These are phyloP conservation scores for Caligus rogercresseyi DNA, from an alignment of 1,140 invertebrate genomes.

Conservation along the genomic window DNA sequence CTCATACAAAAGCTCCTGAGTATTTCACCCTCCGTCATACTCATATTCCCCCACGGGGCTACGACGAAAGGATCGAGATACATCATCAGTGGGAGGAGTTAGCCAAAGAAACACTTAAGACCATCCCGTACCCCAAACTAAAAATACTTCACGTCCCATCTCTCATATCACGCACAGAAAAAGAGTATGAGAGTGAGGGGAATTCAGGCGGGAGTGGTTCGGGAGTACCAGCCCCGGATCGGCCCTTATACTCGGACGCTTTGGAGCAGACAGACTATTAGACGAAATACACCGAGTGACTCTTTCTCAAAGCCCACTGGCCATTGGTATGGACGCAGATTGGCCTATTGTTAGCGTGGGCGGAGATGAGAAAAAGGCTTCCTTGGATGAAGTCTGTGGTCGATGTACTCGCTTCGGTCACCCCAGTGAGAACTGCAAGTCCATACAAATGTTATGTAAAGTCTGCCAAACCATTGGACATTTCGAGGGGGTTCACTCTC, in stretches of 20 bases:
- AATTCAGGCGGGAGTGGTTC: neutral
- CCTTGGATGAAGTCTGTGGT: neutral
- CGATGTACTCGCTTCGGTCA: neutral
- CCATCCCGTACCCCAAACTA: neutral
- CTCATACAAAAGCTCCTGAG: neutral
- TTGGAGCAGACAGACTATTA: neutral
- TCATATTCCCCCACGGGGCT: neutral
- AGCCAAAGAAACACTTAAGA: neutral
- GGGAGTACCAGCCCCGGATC: neutral
- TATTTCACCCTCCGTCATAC: neutral
- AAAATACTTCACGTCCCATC: neutral
- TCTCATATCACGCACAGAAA: neutral
- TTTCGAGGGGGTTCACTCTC: neutral
- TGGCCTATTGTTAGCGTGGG: neutral
- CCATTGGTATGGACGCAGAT: neutral
- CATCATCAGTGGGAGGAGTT: neutral
- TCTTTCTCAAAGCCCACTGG: neutral
- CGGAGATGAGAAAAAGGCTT: neutral
- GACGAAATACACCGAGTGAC: neutral
- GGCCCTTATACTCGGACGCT: neutral
- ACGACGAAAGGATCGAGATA: neutral
- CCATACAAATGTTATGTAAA: neutral
- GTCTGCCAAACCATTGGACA: neutral
- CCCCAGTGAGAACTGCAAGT: neutral
- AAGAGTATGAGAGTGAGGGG: neutral